Conservation (phyloP, 2,888 invertebrate genomes). For the Mythimna pallens region DNA sequence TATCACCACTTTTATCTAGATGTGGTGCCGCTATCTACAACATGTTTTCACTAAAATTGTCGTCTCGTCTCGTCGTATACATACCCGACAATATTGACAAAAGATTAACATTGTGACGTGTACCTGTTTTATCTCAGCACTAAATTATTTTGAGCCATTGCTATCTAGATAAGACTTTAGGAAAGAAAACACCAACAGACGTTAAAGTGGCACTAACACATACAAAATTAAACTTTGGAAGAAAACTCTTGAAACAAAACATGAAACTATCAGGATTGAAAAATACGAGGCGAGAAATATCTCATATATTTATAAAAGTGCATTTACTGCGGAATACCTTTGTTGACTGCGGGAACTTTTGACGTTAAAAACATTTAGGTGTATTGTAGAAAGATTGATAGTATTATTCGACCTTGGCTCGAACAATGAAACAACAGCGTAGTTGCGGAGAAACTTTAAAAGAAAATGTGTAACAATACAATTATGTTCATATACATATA, state of each 20-base stretch:
- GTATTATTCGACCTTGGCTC: neutral
- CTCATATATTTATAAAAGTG: neutral
- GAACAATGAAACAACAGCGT: neutral
- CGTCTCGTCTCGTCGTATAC: conserved; percentile 75
- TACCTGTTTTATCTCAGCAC: conserved; percentile 79
- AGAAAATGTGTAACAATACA: neutral
- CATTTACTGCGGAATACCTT: neutral
- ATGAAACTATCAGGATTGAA: conserved; percentile 9
- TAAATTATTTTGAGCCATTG: conserved; percentile 71
- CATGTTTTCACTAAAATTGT: conserved; percentile 75
- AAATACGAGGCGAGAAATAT: neutral
- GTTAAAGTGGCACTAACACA: neutral
- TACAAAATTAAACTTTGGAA: conserved; percentile 1
- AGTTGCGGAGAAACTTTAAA: neutral
- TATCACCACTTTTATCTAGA: conserved; percentile 56
- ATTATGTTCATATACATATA: neutral
- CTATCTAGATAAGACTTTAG: conserved; percentile 56
- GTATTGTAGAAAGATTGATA: neutral
- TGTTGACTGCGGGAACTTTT: neutral
- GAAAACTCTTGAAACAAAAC: conserved; percentile 4
- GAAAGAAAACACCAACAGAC: conserved; percentile 43
- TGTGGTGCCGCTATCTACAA: conserved; percentile 63
- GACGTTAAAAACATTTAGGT: neutral
- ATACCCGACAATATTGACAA: conserved; percentile 82
- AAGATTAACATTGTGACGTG: conserved; percentile 79